Percentiles rank a stretch among this genome's conserved stretches.
Conservation (phyloP, 2,113 vertebrate species). For the Hyla sarda region DNA sequence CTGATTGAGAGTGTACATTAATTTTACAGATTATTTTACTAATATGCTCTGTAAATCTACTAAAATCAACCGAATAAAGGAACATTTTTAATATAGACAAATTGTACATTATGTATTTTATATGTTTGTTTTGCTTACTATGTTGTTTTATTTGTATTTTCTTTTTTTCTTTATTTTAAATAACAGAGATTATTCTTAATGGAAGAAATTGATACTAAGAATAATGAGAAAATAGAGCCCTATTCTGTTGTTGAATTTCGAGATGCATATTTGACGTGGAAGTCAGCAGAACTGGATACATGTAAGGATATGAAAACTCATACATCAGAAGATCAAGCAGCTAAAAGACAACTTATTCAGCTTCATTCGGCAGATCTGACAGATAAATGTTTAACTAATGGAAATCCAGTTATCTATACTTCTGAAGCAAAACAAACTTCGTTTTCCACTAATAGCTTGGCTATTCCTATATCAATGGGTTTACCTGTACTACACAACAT, state of each 20-base stretch:
- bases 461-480: conserved; percentile 71
- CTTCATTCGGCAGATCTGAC: conserved; percentile 63
- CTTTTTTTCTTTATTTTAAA: conserved; percentile 24
- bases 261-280: conserved; percentile 77
- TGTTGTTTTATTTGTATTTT: background rate
- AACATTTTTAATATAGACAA: background rate
- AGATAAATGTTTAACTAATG: conserved; percentile 69
- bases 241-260: conserved; percentile 74
- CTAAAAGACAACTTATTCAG: conserved; percentile 72
- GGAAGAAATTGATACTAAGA: conserved; percentile 73
- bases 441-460: conserved; percentile 3
- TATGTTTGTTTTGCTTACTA: background rate
- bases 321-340: conserved; percentile 16
- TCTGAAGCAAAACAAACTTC: background rate
- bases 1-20: too few species aligned
- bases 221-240: conserved; percentile 69
- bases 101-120: background rate
- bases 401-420: conserved; percentile 34
- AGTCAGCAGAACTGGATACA: background rate
- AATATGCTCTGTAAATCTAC: background rate
- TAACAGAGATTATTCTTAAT: conserved; percentile 77
- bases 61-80: too few species aligned
- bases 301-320: background rate
- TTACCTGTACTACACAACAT: conserved; percentile 77
- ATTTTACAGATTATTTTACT: too few species aligned